Evolutionary conservation across 2,113 vertebrate species (phyloP).

Genomic region (Willisornis vidua): DNA sequence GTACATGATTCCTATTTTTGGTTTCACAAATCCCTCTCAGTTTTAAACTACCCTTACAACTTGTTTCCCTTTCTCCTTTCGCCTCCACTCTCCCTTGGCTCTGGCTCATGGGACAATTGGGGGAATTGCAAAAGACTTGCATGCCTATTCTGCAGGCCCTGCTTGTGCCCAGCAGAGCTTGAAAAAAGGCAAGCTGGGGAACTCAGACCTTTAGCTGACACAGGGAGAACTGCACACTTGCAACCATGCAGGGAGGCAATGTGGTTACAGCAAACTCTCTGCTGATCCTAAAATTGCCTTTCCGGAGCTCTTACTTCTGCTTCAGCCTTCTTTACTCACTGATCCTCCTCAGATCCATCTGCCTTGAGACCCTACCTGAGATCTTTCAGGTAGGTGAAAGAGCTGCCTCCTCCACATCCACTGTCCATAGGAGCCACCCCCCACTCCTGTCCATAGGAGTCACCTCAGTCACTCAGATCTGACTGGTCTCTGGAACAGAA

Average conservation of each 20-base stretch:
- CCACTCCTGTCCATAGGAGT: background rate
- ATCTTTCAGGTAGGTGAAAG: background rate
- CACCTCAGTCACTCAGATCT: background rate
- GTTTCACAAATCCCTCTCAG: background rate
- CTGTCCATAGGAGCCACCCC: background rate
- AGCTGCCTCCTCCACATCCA: background rate
- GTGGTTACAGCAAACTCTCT: background rate
- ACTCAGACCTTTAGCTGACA: background rate
- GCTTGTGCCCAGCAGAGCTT: background rate
- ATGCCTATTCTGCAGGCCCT: background rate
- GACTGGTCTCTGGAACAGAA: background rate
- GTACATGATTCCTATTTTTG: background rate
- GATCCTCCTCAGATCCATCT: background rate
- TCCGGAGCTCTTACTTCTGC: background rate
- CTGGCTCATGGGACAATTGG: background rate
- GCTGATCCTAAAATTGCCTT: background rate
- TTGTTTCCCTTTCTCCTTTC: background rate
- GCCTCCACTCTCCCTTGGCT: fast-evolving
- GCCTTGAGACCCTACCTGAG: background rate
- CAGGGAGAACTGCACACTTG: background rate
- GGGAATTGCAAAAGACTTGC: background rate
- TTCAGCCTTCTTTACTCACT: background rate
- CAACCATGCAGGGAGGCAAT: background rate
- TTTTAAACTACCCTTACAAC: background rate
- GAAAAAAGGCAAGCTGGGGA: background rate